Evolutionary conservation across 1,140 invertebrate genomes (phyloP), one percentile per base, ranked within the genome.

Genomic region (Ips nitidus): DNA sequence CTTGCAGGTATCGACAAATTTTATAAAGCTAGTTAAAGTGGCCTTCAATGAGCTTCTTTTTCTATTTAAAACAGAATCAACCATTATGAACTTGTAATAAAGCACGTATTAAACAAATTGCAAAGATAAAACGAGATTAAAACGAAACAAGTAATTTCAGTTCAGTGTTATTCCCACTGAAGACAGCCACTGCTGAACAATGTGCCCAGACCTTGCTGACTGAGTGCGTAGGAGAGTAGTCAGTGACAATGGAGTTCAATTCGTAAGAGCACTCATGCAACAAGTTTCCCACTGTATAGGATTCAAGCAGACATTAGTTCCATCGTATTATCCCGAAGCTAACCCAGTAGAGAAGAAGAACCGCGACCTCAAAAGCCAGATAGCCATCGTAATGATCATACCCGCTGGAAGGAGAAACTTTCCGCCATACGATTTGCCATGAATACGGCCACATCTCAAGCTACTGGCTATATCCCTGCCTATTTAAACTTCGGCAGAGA

Each of bases 371-470:
- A 70, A 66, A 60, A 66, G 52, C 36, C 69, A 60, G 37, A 41
- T 70, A 70, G 58, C 37, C 47, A 52, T 7, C 6, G 36, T 45
- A 38, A 55, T 22, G 60, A 70, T 3, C 68, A 70, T 50, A 70
- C 40, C 8, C n/a, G 3, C 3, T 70, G 69, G 72, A 55, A 78
- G 1, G 79, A 76, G 38, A 82, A 82, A 38, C 38, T 70, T 4
- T 22, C 76, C 1, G 74, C 78, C 37, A 73, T 83, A 2, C 69
- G 76, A 0, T 83, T 81, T 58, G 82, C 81, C 0, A 77, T 81
- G 67, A 83, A 84, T 59, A 81, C 82, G 1, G 79, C 78, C 68
- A 76, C 5, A 22, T 55, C 52, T 45, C 22, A 53, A 4, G 39
- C 61, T 8, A 71, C 70, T 8, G 70, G 65, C 37, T 60, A 40